These are phyloP conservation scores for Pterophyllum scalare DNA, from an alignment of 2,113 vertebrate genomes.

Conservation along the genomic window DNA sequence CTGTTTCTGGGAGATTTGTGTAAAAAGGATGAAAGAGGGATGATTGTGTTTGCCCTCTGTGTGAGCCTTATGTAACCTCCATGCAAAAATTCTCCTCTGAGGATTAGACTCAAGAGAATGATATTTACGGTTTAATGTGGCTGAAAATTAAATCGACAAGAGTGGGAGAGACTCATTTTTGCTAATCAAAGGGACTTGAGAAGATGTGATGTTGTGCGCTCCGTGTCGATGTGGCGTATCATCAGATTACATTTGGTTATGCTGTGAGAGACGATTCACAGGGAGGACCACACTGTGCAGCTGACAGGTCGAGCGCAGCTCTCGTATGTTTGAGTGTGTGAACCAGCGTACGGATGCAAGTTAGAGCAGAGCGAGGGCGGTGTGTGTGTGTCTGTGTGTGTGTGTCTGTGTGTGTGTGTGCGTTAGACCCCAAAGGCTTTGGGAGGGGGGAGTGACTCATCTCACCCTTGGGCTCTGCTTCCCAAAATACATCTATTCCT, in stretches of 20 bases:
- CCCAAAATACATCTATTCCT: slow-evolving; percentile 40
- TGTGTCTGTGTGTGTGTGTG: background rate
- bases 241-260: slow-evolving; percentile 28
- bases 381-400: slow-evolving; percentile 8
- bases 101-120: slow-evolving; percentile 28
- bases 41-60: slow-evolving; percentile 7
- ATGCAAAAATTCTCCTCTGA: background rate
- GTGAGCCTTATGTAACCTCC: slow-evolving; percentile 29
- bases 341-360: slow-evolving; percentile 9
- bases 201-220: slow-evolving; percentile 38
- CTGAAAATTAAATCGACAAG: slow-evolving; percentile 34
- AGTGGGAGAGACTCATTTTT: slow-evolving; percentile 10
- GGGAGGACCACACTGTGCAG: background rate
- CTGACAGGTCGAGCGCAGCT: slow-evolving; percentile 38
- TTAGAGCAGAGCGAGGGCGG: slow-evolving; percentile 7
- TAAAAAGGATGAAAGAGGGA: background rate
- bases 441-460: slow-evolving; percentile 49
- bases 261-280: background rate
- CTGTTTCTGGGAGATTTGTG: background rate
- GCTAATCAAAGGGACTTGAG: slow-evolving; percentile 27
- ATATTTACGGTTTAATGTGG: slow-evolving; percentile 42
- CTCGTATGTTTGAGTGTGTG: background rate
- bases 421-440: slow-evolving; percentile 20
- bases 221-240: background rate
- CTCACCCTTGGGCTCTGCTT: slow-evolving; percentile 29